Percentiles rank a stretch among this genome's conserved stretches.
These are phyloP conservation scores for Buphagus erythrorhynchus DNA, from an alignment of 2,797 vertebrate species.

Conservation along the genomic window DNA sequence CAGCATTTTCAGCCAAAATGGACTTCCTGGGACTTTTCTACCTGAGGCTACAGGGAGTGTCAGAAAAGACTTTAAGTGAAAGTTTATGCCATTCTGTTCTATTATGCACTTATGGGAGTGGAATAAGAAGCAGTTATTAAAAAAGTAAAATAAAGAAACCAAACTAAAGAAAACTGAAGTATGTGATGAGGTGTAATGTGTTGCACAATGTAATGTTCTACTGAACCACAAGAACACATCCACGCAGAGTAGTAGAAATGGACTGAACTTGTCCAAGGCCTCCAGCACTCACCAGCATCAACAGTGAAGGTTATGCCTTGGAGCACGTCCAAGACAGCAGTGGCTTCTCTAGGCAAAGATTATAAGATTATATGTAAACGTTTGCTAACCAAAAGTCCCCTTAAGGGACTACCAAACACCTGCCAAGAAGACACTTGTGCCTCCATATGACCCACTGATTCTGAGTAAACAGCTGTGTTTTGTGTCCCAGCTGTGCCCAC, in stretches of 20 bases:
- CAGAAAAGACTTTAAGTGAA: neutral
- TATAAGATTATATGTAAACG: neutral
- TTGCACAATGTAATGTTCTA: no score
- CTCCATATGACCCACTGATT: neutral
- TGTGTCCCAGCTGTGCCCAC: neutral
- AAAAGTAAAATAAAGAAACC: neutral
- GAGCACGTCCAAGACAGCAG: neutral
- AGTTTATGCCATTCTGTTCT: neutral
- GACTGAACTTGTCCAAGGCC: neutral
- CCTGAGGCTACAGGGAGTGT: neutral
- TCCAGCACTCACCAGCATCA: neutral
- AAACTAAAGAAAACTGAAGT: neutral
- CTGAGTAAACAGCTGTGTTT: neutral
- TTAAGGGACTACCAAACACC: neutral
- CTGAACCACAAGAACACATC: neutral
- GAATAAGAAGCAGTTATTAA: neutral
- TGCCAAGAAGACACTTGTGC: neutral
- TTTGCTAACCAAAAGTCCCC: neutral
- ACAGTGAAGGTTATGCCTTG: neutral
- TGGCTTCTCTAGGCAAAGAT: neutral
- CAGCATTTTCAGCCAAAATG: neutral
- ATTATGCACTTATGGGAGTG: fast-evolving
- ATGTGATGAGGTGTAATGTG: fast-evolving
- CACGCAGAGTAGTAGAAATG: neutral
- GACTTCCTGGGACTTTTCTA: neutral